phyloP scores from a whole-genome alignment of 2,888 invertebrate species.

The Synanthedon tipuliformis region DNA sequence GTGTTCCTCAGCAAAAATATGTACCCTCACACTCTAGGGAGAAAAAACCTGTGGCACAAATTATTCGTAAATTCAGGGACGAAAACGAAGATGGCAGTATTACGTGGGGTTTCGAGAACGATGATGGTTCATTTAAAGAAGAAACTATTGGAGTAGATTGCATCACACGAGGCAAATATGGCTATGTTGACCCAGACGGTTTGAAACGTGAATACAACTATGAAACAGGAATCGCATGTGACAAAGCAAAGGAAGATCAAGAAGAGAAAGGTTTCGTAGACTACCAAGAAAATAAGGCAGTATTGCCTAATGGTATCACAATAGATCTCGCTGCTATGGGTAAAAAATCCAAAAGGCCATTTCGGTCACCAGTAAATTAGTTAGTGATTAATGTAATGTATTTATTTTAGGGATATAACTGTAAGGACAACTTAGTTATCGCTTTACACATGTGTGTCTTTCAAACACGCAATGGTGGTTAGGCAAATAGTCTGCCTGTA shows the following conservation, averaged over 20 bases:
- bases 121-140: conserved; percentile 88
- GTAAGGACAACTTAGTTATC: conserved; percentile 44
- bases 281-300: conserved; percentile 79
- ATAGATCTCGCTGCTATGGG: conserved; percentile 78
- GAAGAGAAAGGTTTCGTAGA: conserved; percentile 76
- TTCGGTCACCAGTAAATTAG: conserved; percentile 61
- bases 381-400: conserved; percentile 40
- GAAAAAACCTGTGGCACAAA: conserved; percentile 80
- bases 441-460: conserved; percentile 32
- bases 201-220: conserved; percentile 84
- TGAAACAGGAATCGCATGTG: conserved; percentile 82
- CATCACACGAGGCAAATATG: conserved; percentile 82
- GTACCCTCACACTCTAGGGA: conserved; percentile 48
- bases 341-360: conserved; percentile 78
- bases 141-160: conserved; percentile 85
- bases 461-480: conserved; percentile 10
- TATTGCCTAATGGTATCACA: conserved; percentile 78
- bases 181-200: conserved; percentile 87
- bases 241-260: conserved; percentile 65
- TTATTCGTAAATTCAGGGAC: conserved; percentile 77
- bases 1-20: conserved; percentile 50
- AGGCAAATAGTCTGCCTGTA: conserved; percentile 13
- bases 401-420: conserved; percentile 59
- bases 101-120: conserved; percentile 90
- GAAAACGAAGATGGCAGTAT: conserved; percentile 86